Evolutionary conservation across 23 tunicate genomes (phyloP).

Genomic region (Diplosoma virens): DNA sequence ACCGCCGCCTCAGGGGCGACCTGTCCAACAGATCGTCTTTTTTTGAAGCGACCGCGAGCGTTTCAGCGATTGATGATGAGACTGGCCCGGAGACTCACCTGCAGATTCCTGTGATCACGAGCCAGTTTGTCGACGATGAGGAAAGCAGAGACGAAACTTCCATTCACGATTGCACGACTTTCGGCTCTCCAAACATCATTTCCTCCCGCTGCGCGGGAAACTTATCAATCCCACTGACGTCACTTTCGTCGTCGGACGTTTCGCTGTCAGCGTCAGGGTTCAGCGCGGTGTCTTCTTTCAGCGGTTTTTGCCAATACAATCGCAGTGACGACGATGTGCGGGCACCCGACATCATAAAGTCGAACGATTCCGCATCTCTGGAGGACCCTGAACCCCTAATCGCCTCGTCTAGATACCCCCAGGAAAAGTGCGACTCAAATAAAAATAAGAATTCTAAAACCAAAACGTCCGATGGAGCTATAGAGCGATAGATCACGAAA

Average conservation of each 20-base stretch:
- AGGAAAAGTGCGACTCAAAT: no score
- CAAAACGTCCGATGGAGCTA: no score
- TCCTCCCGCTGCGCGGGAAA: background rate
- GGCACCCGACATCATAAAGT: conserved; percentile 6
- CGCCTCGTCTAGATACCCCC: no score
- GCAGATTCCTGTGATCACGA: background rate
- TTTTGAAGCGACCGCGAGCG: background rate
- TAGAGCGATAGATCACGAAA: no score
- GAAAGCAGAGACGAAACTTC: background rate
- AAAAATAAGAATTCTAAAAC: no score
- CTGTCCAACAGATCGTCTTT: background rate
- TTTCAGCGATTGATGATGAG: conserved; percentile 15
- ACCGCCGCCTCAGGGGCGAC: no score
- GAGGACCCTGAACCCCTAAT: no score
- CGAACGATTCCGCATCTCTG: no score
- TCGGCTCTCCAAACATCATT: background rate
- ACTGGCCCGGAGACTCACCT: background rate
- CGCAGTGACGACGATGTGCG: conserved; percentile 41
- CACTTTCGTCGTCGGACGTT: conserved; percentile 49
- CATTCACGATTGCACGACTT: background rate
- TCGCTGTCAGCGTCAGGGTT: conserved; percentile 53
- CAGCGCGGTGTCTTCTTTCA: conserved; percentile 25
- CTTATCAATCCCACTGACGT: conserved; percentile 30
- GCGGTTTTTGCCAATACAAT: conserved; percentile 12
- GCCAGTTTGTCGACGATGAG: background rate